phyloP scores from a whole-genome alignment of 2,113 vertebrate species.

The Oncorhynchus kisutch region DNA sequence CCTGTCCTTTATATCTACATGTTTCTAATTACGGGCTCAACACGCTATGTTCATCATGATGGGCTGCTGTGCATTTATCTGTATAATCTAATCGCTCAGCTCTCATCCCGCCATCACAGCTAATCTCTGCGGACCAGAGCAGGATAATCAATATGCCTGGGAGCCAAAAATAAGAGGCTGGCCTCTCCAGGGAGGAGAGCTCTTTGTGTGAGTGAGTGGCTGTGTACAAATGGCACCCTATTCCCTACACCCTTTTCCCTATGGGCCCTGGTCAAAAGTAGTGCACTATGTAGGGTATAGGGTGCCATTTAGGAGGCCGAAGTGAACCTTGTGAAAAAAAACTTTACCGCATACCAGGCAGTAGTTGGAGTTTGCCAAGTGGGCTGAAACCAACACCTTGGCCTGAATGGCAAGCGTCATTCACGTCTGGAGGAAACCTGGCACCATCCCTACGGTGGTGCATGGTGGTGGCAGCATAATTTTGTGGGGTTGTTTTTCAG shows the following conservation, averaged over 20 bases:
- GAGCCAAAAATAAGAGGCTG: background rate
- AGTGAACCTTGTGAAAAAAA: background rate
- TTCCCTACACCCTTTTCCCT: too few species aligned
- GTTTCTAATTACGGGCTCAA: constrained; percentile 1
- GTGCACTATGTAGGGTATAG: too few species aligned
- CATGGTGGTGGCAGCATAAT: too few species aligned
- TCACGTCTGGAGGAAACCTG: background rate
- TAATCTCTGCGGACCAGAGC: background rate
- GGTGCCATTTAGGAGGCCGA: background rate
- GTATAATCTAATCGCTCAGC: background rate
- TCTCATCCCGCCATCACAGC: background rate
- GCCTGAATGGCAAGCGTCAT: background rate
- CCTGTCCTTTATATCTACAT: background rate
- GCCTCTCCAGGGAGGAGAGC: background rate
- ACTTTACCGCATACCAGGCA: background rate
- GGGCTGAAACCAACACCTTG: background rate
- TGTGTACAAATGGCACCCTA: too few species aligned
- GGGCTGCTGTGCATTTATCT: background rate
- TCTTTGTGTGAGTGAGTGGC: background rate
- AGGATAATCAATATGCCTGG: background rate
- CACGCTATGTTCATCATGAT: background rate
- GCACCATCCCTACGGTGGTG: too few species aligned
- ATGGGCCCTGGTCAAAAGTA: too few species aligned
- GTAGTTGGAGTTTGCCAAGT: background rate
- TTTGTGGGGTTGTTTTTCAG: too few species aligned